Evolutionary conservation across 1,140 invertebrate species (phyloP).

Genomic region (Pseudomyrmex concolor): DNA sequence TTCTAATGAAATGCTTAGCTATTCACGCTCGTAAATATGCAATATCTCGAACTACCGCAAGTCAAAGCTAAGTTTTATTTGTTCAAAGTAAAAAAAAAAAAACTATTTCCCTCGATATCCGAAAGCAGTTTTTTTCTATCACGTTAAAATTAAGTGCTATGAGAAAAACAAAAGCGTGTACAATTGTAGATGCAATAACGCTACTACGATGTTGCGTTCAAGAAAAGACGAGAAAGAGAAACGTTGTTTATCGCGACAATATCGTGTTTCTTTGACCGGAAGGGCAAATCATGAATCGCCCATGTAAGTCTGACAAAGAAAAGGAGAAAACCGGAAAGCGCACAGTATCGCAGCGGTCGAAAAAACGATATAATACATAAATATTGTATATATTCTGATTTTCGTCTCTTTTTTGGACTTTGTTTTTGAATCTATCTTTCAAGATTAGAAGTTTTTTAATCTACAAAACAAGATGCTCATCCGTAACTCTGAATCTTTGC

Average conservation of each 20-base stretch:
- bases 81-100: conserved; percentile 1
- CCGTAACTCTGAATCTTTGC: no score
- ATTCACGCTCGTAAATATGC: conserved; percentile 39
- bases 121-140: conserved; percentile 5
- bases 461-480: no score
- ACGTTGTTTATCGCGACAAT: conserved; percentile 54
- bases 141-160: background rate
- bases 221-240: conserved; percentile 42
- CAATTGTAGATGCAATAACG: conserved; percentile 15
- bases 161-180: conserved; percentile 5
- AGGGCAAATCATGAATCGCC: conserved; percentile 37
- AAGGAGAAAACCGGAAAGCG: conserved; percentile 1
- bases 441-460: no score
- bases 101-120: no score
- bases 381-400: background rate
- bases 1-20: conserved; percentile 28
- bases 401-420: no score
- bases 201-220: background rate
- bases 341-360: no score
- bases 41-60: conserved; percentile 11
- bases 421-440: no score
- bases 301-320: conserved; percentile 22
- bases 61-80: conserved; percentile 40
- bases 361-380: no score
- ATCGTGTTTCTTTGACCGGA: conserved; percentile 57